Base-by-base conservation (phyloP, 2,113 vertebrate genomes). In the Pygoscelis adeliae region DNA sequence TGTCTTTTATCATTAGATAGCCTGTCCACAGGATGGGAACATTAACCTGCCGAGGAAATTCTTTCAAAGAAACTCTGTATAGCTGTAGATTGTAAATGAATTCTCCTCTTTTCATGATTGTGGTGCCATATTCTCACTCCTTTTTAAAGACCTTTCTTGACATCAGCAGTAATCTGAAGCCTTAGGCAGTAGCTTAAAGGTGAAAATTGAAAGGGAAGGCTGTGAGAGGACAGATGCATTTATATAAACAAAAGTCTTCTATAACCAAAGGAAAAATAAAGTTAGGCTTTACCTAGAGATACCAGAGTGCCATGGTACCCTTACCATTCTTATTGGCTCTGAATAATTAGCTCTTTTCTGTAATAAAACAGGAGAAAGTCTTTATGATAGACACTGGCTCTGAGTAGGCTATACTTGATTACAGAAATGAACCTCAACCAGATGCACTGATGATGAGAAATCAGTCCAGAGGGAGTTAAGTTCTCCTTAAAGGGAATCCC, bases 1-100 rank as follows among this genome's bases (percentile, higher is more conserved):
- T 87, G 63, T 96, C 38, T 53, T 87, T 95, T 89, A 70, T 85
- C 70, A 61, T 94, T 92, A 84, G 53, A 56, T 66, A 96, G 34
- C 32, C 36, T 67, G 67, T 87, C 72, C 71, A 66, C 44, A 73
- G 74, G 67, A 87, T 29, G 34, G 21, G n/a, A 83, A 30, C 36
- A 80, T 91, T 84, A 87, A 67, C 63, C 69, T 87, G 32, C 63
- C 49, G 58, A 90, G 52, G 30, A 90, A 87, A 83, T 83, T 71
- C 19, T 92, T 92, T 93, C 56, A 71, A 89, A 67, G 34, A 69
- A 90, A 80, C 22, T 69, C 44, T 79, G 26, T 82, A 52, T 47
- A 90, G 56, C 25, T 67, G 49, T 73, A 90, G 56, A 13, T 92
- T 94, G 53, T 80, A 76, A 93, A 93, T 72, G 2, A 95, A 79